Evolutionary conservation across 2,113 vertebrate species (phyloP), one percentile per base, ranked within the genome.

Genomic region (Pseudorhombus dupliciocellatus): DNA sequence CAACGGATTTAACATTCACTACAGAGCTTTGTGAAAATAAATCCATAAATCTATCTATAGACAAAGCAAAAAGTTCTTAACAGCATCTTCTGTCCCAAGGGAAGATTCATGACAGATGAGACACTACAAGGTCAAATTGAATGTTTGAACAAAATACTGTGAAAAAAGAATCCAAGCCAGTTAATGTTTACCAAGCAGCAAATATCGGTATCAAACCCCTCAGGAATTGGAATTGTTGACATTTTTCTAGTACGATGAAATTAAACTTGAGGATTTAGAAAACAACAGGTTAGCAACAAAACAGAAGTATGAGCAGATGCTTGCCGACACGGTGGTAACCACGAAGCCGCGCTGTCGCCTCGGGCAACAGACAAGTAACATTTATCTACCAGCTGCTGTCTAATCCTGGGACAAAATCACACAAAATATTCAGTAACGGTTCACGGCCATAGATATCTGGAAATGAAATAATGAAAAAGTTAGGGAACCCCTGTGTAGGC

Each of bases 381-480:
- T 66, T 70, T 37, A 58, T 25, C 18, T 25, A 4, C 61, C 55
- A 66, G 56, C 71, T 37, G 37, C 50, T 20, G 48, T 51, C 57
- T 65, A 52, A 81, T 51, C 28, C 48, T 52, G 56, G 24, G 55
- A 79, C 28, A 44, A 50, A 51, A 67, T 46, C 56, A 46, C 46
- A 60, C 46, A 46, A 46, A 46, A 46, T 46, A 18, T 46, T 60
- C 15, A 64, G 18, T 34, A 21, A 26, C 20, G 34, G 60, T 44
- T 79, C n/a, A 31, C 30, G 54, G 42, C 34, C 60, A 25, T 30
- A 55, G 52, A n/a, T 50, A 40, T 72, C 30, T 56, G 51, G 46
- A 57, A 80, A 62, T n/a, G 21, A 28, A 34, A 70, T 54, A 22
- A 58, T 64, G 21, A 60, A 73, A 67, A 70, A 65, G 67, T 75